phyloP scores from a whole-genome alignment of 2,888 invertebrate species.

The Leistus spinibarbis region DNA sequence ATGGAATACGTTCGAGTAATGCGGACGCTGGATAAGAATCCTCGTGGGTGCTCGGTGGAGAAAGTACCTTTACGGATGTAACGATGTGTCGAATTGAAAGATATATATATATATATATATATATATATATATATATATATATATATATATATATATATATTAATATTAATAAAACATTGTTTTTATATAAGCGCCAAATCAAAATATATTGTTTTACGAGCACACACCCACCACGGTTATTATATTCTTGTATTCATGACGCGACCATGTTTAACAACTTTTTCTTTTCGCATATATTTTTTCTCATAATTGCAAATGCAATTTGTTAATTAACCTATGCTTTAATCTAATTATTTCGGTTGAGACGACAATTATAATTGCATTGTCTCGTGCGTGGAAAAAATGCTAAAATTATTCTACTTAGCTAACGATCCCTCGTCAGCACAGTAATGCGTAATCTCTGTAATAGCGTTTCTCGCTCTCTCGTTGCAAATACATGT shows the following conservation, averaged over 20 bases:
- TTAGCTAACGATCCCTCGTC: slow-evolving; percentile 1
- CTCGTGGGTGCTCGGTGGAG: neutral
- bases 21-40: neutral
- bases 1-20: neutral
- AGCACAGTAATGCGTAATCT: neutral
- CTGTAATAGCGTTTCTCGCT: neutral
- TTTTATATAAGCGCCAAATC: no score
- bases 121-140: slow-evolving; percentile 16
- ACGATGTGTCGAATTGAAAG: no score
- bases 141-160: slow-evolving; percentile 16
- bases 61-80: neutral
- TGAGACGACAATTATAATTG: slow-evolving; percentile 13
- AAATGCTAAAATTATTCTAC: neutral
- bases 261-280: neutral
- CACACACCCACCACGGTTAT: no score
- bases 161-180: neutral
- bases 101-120: neutral
- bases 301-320: neutral
- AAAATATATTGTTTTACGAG: no score
- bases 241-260: no score
- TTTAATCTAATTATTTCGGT: slow-evolving; percentile 15
- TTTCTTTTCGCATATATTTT: neutral
- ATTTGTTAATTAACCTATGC: slow-evolving; percentile 14
- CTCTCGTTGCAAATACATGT: neutral
- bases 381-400: slow-evolving; percentile 7